Base-by-base conservation (phyloP, 2,113 vertebrate species). In the Fulica atra region DNA sequence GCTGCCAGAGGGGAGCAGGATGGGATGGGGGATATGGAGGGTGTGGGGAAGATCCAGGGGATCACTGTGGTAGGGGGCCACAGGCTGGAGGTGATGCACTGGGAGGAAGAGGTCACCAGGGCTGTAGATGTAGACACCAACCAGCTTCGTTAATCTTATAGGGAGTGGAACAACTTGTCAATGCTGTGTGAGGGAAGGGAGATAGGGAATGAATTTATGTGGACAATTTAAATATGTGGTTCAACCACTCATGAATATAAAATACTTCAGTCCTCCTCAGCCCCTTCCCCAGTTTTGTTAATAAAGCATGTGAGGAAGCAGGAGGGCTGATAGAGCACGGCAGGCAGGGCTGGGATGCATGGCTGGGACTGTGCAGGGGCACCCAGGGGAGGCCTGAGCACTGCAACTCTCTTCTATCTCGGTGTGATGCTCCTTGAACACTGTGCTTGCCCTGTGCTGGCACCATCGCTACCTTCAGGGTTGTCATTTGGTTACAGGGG, bases 341-440 rank as follows among this genome's bases (percentile, higher is more conserved):
- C 36, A n/a, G 74, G n/a, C 12, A 21, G 51, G 46, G 21, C 31
- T 16, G 38, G 46, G 25, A 54, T 28, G 40, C 35, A 29, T 16
- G 51, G 5, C 15, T 0, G 3, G 28, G 80, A 7, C 42, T 18
- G 4, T 54, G 40, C 50, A 69, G 36, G 29, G n/a, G 26, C 50
- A 80, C 4, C 15, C 36, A 1, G 8, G 44, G 25, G 46, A 66
- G 23, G 3, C 17, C 33, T 72, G 66, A 59, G 35, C n/a, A 10
- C 36, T 20, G 31, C 15, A 31, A 23, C 46, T 63, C 20, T 48
- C 25, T 74, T 35, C 40, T n/a, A 26, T 66, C 61, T 31, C 24
- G 9, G 28, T 9, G 7, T 0, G 2, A 8, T 71, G 46, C 10
- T 51, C 33, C 70, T 64, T 0, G 0, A 51, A 61, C 61, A 40